Conservation (phyloP, 2,797 vertebrate species). For the Mallotus villosus region DNA sequence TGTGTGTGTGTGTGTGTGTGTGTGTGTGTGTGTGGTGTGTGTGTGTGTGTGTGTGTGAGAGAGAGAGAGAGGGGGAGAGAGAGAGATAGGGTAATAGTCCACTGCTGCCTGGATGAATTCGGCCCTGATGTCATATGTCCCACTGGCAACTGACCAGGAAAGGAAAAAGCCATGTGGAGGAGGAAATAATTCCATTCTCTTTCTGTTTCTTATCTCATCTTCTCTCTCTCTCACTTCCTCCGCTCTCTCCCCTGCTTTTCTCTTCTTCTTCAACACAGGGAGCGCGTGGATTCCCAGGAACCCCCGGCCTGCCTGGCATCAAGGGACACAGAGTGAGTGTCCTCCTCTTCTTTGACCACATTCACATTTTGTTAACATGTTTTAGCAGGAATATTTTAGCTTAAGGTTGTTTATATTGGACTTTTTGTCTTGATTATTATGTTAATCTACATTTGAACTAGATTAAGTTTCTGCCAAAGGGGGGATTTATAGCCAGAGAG, state of each 20-base stretch:
- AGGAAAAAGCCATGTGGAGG: slow-evolving; percentile 14
- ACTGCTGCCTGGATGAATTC: not conserved
- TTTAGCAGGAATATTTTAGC: no score
- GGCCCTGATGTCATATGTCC: slow-evolving; percentile 12
- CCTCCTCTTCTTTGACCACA: not conserved
- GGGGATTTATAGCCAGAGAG: no score
- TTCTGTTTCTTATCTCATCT: not conserved
- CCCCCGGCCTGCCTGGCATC: slow-evolving; percentile 95
- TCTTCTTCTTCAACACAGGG: slow-evolving; percentile 72
- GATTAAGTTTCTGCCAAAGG: no score
- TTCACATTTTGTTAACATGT: no score
- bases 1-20: no score
- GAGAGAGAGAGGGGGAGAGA: slow-evolving; percentile 29
- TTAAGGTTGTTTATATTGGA: no score
- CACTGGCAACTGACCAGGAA: slow-evolving; percentile 1
- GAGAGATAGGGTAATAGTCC: not conserved
- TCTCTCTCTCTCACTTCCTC: not conserved
- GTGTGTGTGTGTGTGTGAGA: slow-evolving; percentile 48
- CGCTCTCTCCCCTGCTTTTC: no score
- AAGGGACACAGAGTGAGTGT: slow-evolving; percentile 95
- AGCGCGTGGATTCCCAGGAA: slow-evolving; percentile 96
- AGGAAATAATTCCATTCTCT: slow-evolving; percentile 3
- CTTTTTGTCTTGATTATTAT: no score
- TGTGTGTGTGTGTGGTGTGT: no score
- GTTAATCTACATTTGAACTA: no score